Evolutionary conservation across 2,113 vertebrate genomes (phyloP), one percentile per base, ranked within the genome.

Genomic region (Paramormyrops kingsleyae): DNA sequence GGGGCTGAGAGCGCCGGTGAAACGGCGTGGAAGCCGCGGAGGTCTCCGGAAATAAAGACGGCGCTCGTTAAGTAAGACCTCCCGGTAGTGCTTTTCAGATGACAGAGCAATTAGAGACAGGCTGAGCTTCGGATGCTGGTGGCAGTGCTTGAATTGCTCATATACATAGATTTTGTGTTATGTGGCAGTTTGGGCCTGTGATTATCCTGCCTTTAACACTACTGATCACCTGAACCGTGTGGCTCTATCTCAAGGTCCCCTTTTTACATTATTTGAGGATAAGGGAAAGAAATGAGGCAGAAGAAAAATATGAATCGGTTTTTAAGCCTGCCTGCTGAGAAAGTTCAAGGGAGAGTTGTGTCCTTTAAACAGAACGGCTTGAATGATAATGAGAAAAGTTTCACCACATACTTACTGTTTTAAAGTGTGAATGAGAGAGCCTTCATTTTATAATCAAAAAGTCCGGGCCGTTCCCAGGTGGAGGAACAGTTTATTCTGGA

Each of bases 51-150:
- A 89, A 52, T 90, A 10, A 42, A 44, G 42, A 88, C 62, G 84
- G n/a, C 39, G 88, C 85, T 91, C 52, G 66, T 91, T 90, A 90
- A 83, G 53, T 70, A 31, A 87, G 87, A 86, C 74, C 89, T 80
- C 35, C 31, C 66, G 70, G 92, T 90, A 47, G 47, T 59, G 13
- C 80, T 80, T 84, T 89, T 70, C 80, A 91, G 90, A 91, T 91
- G 88, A 91, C 90, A 44, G 17, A 70, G 39, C 88, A 91, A 91
- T 93, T 91, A 91, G 87, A 62, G 50, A 6, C 53, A 47, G 87
- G 62, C 90, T 62, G 89, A 74, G 39, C 56, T 13, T 7, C 42
- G 12, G 84, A 49, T 21, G 59, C 74, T 8, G 21, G 27, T 39
- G 31, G 6, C 31, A 17, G 17, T 6, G 12, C 13, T 7, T 42